These are phyloP conservation scores for Cyanistes caeruleus DNA, from an alignment of 2,113 vertebrate genomes.

Conservation along the genomic window DNA sequence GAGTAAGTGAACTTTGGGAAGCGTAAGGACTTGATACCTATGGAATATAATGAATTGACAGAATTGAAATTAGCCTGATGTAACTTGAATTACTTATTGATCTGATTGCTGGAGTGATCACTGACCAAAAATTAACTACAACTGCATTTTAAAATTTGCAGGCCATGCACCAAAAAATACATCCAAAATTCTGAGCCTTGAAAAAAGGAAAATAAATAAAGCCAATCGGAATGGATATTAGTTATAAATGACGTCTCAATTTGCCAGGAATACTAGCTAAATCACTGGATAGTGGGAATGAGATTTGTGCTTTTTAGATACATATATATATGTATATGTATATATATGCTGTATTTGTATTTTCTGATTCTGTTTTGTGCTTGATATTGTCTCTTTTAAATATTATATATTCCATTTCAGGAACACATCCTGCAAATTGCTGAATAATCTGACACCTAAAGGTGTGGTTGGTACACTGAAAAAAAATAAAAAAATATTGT, in stretches of 20 bases:
- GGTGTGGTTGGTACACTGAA: neutral
- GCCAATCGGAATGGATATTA: neutral
- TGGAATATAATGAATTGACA: neutral
- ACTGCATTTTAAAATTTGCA: neutral
- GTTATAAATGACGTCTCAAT: neutral
- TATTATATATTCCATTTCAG: neutral
- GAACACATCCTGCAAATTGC: neutral
- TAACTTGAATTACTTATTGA: neutral
- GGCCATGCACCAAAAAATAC: accelerated
- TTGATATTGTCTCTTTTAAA: neutral
- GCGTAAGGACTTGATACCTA: neutral
- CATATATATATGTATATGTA: neutral
- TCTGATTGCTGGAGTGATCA: neutral
- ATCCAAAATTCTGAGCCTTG: neutral
- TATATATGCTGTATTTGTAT: neutral
- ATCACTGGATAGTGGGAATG: neutral
- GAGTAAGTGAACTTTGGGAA: conserved; percentile 5
- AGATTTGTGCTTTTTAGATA: neutral
- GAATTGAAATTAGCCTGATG: conserved; percentile 30
- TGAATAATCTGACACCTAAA: neutral
- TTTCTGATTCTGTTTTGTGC: neutral
- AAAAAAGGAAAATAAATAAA: neutral
- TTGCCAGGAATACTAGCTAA: neutral
- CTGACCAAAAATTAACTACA: neutral
- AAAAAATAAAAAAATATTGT: neutral